Conservation (phyloP, 2,797 vertebrate genomes). For the Scyliorhinus canicula region DNA sequence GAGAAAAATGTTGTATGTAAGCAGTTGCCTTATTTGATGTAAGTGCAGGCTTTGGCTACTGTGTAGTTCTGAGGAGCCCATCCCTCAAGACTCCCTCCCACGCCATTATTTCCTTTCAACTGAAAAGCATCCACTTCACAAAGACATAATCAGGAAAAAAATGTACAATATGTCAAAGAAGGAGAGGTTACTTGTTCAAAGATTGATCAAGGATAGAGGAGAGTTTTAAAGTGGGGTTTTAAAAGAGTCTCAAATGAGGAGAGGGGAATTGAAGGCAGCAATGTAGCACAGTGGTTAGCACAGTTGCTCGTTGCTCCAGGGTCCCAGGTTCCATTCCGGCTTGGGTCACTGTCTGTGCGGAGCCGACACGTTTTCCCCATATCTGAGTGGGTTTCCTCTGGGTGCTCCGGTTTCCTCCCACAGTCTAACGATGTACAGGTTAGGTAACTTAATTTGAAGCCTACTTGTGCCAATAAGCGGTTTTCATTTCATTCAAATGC, state of each 20-base stretch:
- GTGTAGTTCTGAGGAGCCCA: not conserved
- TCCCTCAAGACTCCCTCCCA: not conserved
- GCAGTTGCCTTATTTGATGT: not conserved
- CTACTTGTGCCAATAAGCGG: too few species aligned
- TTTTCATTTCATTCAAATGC: too few species aligned
- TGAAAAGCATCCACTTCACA: not conserved
- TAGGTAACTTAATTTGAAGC: too few species aligned
- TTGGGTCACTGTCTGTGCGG: too few species aligned
- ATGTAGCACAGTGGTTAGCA: too few species aligned
- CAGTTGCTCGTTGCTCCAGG: too few species aligned
- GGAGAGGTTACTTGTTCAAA: not conserved
- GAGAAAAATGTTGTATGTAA: not conserved
- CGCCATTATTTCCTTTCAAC: not conserved
- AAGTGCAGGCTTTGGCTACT: not conserved
- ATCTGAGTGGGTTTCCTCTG: too few species aligned
- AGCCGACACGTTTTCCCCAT: too few species aligned
- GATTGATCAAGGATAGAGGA: not conserved
- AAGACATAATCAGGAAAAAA: not conserved
- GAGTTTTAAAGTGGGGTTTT: not conserved
- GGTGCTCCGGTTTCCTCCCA: too few species aligned
- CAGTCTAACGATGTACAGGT: too few species aligned
- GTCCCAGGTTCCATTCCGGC: too few species aligned
- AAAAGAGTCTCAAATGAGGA: not conserved
- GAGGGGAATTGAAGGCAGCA: not conserved
- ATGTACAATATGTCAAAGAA: not conserved